Conservation (phyloP, 2,113 vertebrate genomes). For the Hypomesus transpacificus region DNA sequence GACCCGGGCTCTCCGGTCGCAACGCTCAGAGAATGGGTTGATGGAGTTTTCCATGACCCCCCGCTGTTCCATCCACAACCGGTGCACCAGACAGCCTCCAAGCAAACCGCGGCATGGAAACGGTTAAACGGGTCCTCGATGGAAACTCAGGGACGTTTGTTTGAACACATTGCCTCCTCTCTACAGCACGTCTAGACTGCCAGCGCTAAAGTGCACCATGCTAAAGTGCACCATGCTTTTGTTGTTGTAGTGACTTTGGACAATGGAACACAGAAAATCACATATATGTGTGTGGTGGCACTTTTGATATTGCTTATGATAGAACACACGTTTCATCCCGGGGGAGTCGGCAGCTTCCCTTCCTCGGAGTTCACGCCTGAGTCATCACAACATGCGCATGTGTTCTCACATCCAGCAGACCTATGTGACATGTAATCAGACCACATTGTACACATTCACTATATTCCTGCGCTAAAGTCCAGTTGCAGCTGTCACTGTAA, state of each 20-base stretch:
- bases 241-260: background rate
- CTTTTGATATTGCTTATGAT: background rate
- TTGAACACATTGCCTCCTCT: slow-evolving; percentile 76
- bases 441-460: slow-evolving; percentile 43
- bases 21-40: slow-evolving; percentile 96
- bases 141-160: slow-evolving; percentile 76
- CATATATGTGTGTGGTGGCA: background rate
- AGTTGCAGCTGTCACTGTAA: slow-evolving; percentile 57
- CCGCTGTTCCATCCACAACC: slow-evolving; percentile 85
- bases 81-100: slow-evolving; percentile 80
- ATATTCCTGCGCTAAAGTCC: slow-evolving; percentile 58
- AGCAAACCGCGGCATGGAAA: slow-evolving; percentile 80
- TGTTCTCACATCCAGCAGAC: background rate
- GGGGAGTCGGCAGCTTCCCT: background rate
- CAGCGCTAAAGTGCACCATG: slow-evolving; percentile 24
- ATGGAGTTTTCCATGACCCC: slow-evolving; percentile 92
- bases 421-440: slow-evolving; percentile 65
- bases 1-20: slow-evolving; percentile 90
- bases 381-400: no score
- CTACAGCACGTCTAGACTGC: slow-evolving; percentile 68
- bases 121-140: slow-evolving; percentile 74
- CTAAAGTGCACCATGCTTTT: background rate
- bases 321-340: background rate
- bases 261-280: background rate
- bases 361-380: no score